Conservation (phyloP, 35 echinoderm and acorn worm species). For the Lytechinus pictus region DNA sequence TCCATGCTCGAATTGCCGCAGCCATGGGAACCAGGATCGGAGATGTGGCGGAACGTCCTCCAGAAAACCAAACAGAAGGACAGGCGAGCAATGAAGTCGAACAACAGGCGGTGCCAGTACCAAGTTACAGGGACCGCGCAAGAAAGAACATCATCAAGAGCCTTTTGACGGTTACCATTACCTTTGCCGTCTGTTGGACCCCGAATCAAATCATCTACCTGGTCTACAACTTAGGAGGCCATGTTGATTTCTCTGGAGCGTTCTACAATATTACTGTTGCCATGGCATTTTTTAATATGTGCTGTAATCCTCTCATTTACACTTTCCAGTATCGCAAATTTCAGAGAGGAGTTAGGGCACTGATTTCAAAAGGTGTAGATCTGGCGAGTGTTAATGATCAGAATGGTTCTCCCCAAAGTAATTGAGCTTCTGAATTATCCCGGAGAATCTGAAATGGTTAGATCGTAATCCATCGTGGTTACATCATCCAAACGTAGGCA, state of each 20-base stretch:
- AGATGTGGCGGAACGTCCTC: neutral
- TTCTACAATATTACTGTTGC: slow-evolving; percentile 65
- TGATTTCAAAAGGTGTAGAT: neutral
- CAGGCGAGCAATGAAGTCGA: neutral
- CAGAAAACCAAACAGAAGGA: neutral
- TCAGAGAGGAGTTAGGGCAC: slow-evolving; percentile 55
- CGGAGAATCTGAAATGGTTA: too few relatives aligned
- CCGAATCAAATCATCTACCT: slow-evolving; percentile 83
- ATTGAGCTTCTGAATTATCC: neutral
- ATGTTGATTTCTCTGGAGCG: slow-evolving; percentile 55
- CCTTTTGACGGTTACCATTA: slow-evolving; percentile 61
- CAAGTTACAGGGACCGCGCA: slow-evolving; percentile 17
- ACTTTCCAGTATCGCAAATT: slow-evolving; percentile 73
- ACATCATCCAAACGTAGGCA: too few relatives aligned
- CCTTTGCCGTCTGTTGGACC: slow-evolving; percentile 79
- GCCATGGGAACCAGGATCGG: neutral
- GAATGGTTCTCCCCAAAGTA: neutral
- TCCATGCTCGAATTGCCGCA: neutral
- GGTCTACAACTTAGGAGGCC: slow-evolving; percentile 62
- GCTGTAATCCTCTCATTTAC: slow-evolving; percentile 85
- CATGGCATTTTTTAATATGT: slow-evolving; percentile 68
- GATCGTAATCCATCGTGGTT: too few relatives aligned
- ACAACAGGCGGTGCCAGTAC: neutral
- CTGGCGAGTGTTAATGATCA: neutral
- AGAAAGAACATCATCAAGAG: slow-evolving; percentile 60